phyloP scores from a whole-genome alignment of 2,888 invertebrate genomes.

The Pemphredon lugubris region DNA sequence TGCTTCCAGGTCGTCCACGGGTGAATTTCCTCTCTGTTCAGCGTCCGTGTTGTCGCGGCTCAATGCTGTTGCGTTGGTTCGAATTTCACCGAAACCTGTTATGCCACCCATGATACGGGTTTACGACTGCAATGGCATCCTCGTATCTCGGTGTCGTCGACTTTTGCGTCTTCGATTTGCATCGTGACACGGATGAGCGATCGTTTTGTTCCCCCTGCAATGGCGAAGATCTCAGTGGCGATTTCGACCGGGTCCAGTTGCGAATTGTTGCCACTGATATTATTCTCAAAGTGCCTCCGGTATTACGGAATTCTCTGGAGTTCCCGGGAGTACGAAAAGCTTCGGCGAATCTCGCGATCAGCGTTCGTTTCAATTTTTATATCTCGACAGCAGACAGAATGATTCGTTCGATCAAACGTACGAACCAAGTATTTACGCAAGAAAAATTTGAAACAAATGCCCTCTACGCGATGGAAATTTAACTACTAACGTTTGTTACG shows the following conservation, averaged over 20 bases:
- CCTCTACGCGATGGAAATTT: not conserved
- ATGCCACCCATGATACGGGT: constrained; percentile 65
- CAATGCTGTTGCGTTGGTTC: constrained; percentile 47
- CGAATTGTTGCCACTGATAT: no score
- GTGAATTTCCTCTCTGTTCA: constrained; percentile 65
- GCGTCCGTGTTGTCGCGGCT: constrained; percentile 30
- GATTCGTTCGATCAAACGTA: no score
- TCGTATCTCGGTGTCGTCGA: constrained; percentile 59
- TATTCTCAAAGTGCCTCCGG: no score
- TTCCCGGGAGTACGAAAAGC: no score
- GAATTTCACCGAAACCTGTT: constrained; percentile 69
- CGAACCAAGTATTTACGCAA: no score
- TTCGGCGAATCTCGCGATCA: no score
- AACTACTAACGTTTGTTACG: no score
- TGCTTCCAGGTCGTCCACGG: constrained; percentile 67
- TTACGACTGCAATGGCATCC: constrained; percentile 60
- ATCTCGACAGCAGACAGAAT: no score
- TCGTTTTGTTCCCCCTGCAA: constrained; percentile 16
- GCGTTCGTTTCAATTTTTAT: no score
- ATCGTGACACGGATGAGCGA: constrained; percentile 53
- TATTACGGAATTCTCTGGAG: no score
- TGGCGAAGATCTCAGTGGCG: no score
- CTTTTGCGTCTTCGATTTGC: constrained; percentile 57
- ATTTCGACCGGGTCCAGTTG: not conserved
- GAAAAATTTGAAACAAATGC: no score